These are phyloP conservation scores for Nycticorax nycticorax DNA, from an alignment of 2,113 vertebrate species.

Conservation along the genomic window DNA sequence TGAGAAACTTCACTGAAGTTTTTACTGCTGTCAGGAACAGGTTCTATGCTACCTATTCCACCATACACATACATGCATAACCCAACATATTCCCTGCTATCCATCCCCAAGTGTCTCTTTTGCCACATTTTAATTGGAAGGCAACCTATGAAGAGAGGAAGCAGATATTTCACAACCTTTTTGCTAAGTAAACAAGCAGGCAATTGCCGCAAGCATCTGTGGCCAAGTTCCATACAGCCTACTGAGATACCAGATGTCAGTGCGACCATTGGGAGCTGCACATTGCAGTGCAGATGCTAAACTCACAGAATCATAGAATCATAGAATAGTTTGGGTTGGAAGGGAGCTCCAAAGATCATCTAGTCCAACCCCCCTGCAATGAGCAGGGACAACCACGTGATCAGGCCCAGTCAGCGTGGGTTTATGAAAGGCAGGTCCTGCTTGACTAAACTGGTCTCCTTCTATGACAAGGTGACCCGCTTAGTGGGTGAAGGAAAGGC, in stretches of 20 bases:
- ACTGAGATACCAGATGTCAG: neutral
- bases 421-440: neutral
- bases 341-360: neutral
- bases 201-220: neutral
- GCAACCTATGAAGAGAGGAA: neutral
- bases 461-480: neutral
- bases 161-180: neutral
- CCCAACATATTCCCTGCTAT: neutral
- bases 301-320: neutral
- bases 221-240: neutral
- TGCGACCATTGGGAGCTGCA: rapidly evolving
- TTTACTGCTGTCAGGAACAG: neutral
- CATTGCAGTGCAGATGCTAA: neutral
- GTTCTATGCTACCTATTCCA: neutral
- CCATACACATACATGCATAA: neutral
- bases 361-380: neutral
- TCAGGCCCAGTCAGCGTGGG: neutral
- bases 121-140: neutral
- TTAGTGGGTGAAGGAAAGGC: neutral
- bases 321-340: neutral
- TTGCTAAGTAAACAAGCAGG: neutral
- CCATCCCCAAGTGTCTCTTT: neutral
- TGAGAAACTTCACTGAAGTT: neutral
- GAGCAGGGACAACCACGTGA: neutral
- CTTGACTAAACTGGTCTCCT: neutral